Evolutionary conservation across 2,888 invertebrate genomes (phyloP).

Genomic region (Leucophenga montana): DNA sequence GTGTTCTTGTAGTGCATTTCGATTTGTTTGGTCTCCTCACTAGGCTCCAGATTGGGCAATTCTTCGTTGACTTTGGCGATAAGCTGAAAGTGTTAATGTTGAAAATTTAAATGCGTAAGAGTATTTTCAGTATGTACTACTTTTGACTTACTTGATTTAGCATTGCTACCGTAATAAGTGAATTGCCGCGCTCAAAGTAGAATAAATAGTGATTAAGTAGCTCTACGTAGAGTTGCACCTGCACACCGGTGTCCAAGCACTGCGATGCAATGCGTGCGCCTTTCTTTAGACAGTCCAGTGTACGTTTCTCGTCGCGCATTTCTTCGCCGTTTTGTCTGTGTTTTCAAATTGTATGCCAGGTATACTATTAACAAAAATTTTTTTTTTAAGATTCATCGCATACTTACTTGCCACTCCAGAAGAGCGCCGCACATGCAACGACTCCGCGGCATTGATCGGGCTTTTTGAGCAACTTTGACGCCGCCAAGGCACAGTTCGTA

Average conservation of each 20-base stretch:
- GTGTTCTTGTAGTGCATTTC: slow-evolving; percentile 95
- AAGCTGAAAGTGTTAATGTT: slow-evolving; percentile 76
- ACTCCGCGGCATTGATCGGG: slow-evolving; percentile 98
- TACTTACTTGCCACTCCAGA: slow-evolving; percentile 90
- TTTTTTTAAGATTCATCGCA: not conserved
- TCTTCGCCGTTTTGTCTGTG: slow-evolving; percentile 74
- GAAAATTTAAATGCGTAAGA: not conserved
- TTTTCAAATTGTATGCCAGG: not conserved
- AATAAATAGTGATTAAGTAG: slow-evolving; percentile 94
- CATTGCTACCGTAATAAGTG: slow-evolving; percentile 75
- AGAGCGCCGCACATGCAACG: slow-evolving; percentile 93
- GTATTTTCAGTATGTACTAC: not conserved
- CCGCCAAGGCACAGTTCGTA: slow-evolving; percentile 96
- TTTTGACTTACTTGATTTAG: slow-evolving; percentile 75
- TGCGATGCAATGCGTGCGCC: slow-evolving; percentile 95
- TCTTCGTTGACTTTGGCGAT: slow-evolving; percentile 95
- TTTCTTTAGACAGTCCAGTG: slow-evolving; percentile 95
- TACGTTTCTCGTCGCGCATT: slow-evolving; percentile 92
- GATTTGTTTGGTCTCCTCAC: slow-evolving; percentile 97
- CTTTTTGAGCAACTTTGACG: slow-evolving; percentile 95
- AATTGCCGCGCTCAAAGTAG: slow-evolving; percentile 91
- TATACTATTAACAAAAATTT: not conserved
- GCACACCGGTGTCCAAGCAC: slow-evolving; percentile 97
- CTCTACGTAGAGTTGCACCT: slow-evolving; percentile 96
- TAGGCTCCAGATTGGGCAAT: slow-evolving; percentile 92